phyloP scores from a whole-genome alignment of 2,113 vertebrate species.

The Pseudorhombus dupliciocellatus region DNA sequence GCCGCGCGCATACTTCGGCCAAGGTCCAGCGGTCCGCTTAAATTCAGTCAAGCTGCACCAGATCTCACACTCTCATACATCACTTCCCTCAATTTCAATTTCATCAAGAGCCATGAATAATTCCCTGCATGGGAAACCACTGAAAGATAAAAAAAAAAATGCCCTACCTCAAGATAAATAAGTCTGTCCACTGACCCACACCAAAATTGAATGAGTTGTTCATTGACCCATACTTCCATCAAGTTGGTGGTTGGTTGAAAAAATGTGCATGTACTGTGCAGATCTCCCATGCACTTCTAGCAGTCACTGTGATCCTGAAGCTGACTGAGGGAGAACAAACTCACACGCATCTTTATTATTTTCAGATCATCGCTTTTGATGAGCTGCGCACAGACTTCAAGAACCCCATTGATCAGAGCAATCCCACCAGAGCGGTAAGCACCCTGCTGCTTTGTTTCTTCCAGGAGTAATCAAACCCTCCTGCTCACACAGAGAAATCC shows the following conservation, averaged over 20 bases:
- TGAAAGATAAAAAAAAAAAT: not conserved
- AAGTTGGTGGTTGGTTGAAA: not conserved
- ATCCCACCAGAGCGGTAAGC: slow-evolving; percentile 95
- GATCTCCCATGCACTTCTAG: not conserved
- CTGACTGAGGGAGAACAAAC: slow-evolving; percentile 13
- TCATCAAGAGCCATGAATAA: too few relatives aligned
- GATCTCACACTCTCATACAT: too few relatives aligned
- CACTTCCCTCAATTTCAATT: too few relatives aligned
- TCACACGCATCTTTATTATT: slow-evolving; percentile 32
- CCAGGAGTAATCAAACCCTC: slow-evolving; percentile 45
- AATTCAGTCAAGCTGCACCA: too few relatives aligned
- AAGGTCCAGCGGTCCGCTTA: too few relatives aligned
- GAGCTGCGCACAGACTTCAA: slow-evolving; percentile 98
- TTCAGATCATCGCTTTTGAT: slow-evolving; percentile 97
- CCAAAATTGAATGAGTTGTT: too few relatives aligned
- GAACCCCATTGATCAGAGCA: slow-evolving; percentile 98
- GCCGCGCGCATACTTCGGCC: too few relatives aligned
- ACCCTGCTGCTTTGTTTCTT: slow-evolving; percentile 42
- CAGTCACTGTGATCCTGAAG: not conserved
- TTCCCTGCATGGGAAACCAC: too few relatives aligned
- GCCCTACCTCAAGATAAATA: too few relatives aligned
- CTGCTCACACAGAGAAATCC: slow-evolving; percentile 26
- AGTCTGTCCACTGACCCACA: too few relatives aligned
- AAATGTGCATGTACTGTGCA: not conserved
- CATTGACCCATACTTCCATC: too few relatives aligned